Percentiles rank a stretch among this genome's conserved stretches.
Conservation (phyloP, 2,888 invertebrate species). For the Scrobipalpa costella region DNA sequence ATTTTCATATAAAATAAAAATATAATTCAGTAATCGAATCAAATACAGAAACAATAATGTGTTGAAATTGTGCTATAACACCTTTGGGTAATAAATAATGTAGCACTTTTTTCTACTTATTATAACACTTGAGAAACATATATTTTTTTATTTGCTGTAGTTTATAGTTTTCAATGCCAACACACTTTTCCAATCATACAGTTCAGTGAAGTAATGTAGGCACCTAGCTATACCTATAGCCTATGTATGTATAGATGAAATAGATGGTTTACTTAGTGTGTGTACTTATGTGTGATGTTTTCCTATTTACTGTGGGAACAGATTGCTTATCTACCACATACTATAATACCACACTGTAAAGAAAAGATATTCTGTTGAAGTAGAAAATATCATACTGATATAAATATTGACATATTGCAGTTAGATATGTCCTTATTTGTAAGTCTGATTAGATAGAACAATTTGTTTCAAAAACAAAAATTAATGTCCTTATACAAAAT, state of each 20-base stretch:
- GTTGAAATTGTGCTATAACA: too few relatives aligned
- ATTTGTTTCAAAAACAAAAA: too few relatives aligned
- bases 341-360: neutral
- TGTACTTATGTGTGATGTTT: neutral
- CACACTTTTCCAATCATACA: conserved; percentile 3
- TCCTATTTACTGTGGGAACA: neutral
- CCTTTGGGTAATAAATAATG: too few relatives aligned
- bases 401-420: too few relatives aligned
- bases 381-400: too few relatives aligned
- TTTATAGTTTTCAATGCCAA: conserved; percentile 1
- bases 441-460: too few relatives aligned
- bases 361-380: neutral
- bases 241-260: neutral
- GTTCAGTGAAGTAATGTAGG: neutral
- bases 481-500: too few relatives aligned
- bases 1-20: too few relatives aligned
- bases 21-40: too few relatives aligned
- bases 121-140: neutral
- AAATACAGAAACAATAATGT: too few relatives aligned
- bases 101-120: neutral
- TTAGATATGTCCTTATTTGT: too few relatives aligned
- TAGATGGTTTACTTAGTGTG: neutral
- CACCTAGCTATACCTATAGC: neutral
- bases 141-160: neutral
- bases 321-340: neutral